Evolutionary conservation across 2,113 vertebrate genomes (phyloP).

Genomic region (Piprites chloris): DNA sequence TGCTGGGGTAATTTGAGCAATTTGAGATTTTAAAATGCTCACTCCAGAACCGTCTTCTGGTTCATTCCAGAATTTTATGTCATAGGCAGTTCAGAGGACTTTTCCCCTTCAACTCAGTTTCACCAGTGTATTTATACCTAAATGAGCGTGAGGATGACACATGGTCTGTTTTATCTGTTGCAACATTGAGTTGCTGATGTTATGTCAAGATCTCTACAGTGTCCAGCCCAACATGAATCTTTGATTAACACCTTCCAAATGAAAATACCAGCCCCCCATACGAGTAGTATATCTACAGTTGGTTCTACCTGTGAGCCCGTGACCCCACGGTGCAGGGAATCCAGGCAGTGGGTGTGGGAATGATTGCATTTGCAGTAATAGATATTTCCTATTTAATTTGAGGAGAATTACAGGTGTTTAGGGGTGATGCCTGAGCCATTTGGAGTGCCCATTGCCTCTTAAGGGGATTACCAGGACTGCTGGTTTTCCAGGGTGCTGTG

Average conservation of each 20-base stretch:
- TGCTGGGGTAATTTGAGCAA: not conserved
- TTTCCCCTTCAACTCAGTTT: not conserved
- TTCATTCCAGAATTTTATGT: not conserved
- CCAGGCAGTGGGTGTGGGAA: not conserved
- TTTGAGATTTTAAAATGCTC: not conserved
- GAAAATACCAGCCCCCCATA: not conserved
- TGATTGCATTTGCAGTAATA: not conserved
- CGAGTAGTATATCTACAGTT: rapidly evolving
- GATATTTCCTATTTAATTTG: not conserved
- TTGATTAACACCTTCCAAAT: not conserved
- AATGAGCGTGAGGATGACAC: not conserved
- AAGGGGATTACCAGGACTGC: not conserved
- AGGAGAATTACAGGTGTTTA: not conserved
- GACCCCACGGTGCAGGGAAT: rapidly evolving
- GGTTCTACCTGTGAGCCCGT: not conserved
- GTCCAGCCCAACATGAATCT: not conserved
- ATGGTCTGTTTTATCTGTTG: not conserved
- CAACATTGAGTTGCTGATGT: not conserved
- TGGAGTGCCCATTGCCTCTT: not conserved
- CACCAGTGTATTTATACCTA: not conserved
- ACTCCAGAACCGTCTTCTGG: not conserved
- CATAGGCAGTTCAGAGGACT: not conserved
- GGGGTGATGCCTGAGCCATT: not conserved
- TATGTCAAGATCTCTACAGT: not conserved
- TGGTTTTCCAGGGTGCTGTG: not conserved